Evolutionary conservation across 1,140 invertebrate genomes (phyloP), one percentile per base, ranked within the genome.

Genomic region (Bicyclus anynana): DNA sequence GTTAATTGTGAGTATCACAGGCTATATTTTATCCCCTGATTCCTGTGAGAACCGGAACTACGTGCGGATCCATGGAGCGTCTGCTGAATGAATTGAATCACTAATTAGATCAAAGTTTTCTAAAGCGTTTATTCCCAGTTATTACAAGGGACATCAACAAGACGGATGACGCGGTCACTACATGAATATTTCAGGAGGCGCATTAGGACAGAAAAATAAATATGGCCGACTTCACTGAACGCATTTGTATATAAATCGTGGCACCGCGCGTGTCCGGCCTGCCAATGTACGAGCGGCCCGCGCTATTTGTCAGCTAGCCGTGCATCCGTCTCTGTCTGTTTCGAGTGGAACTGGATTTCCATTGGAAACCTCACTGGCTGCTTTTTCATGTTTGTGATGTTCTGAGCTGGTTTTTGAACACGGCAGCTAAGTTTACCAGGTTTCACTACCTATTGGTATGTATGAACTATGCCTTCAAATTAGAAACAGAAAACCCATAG

Each of bases 171-270:
- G 63, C 72, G 80, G 75, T 71, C 72, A 79, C 68, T 67, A 52
- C 71, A 84, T 87, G 81, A 87, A 87, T 87, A 87, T 87, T 84
- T 87, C 81, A 87, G 67, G 60, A 82, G 74, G 66, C 65, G 79
- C 77, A 87, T 87, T 87, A 83, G 79, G 77, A 69, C 64, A 77
- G 77, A 81, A 84, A 86, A 84, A 86, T 83, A 84, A 83, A 86
- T 81, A 84, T 74, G 72, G 70, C 66, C 58, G 71, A 75, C 74
- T 84, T 74, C 67, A 69, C 68, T 77, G 79, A 75, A 74, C 80
- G 80, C 74, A 81, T 82, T 81, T 81, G 77, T 84, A 76, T 82
- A 84, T 86, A 86, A 86, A 84, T 86, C 80, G 76, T 72, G 64
- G 73, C 65, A 60, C 50, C 63, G 74, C 62, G 66, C 82, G 80